Conservation (phyloP, 1,140 invertebrate genomes). For the Eciton burchellii region DNA sequence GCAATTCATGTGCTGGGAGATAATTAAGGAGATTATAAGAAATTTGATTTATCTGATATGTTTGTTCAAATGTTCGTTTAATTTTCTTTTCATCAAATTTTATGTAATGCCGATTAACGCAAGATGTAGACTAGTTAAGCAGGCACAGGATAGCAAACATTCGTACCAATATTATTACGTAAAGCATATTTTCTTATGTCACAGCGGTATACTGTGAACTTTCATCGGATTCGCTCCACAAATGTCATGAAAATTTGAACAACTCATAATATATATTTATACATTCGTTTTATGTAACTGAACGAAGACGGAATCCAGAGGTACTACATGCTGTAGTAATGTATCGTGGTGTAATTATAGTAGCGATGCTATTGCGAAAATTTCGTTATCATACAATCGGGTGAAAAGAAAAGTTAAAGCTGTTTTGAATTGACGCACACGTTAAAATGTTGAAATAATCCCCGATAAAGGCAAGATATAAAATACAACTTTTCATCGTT, state of each 20-base stretch:
- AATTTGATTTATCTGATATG: background rate
- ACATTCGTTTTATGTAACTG: slow-evolving; percentile 41
- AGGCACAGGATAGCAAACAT: slow-evolving; percentile 1
- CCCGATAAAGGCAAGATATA: no score
- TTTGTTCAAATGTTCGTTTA: background rate
- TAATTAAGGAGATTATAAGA: background rate
- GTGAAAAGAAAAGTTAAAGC: background rate
- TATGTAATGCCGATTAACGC: slow-evolving; percentile 18
- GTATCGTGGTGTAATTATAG: slow-evolving; percentile 8
- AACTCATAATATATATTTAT: slow-evolving; percentile 31
- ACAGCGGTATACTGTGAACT: slow-evolving; percentile 33
- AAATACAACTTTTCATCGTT: no score
- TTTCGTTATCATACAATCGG: background rate
- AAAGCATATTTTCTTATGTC: slow-evolving; percentile 43
- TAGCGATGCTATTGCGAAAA: slow-evolving; percentile 15
- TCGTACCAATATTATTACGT: slow-evolving; percentile 29
- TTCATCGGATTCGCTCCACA: slow-evolving; percentile 19
- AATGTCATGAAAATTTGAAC: slow-evolving; percentile 44
- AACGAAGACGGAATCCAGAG: background rate
- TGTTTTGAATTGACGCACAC: background rate
- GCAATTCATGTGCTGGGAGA: background rate
- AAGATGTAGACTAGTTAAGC: background rate
- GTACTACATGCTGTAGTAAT: background rate
- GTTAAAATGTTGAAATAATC: background rate
- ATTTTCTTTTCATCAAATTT: background rate